These are phyloP conservation scores for Suncus etruscus DNA, from an alignment of 2,113 vertebrate genomes.

Conservation along the genomic window DNA sequence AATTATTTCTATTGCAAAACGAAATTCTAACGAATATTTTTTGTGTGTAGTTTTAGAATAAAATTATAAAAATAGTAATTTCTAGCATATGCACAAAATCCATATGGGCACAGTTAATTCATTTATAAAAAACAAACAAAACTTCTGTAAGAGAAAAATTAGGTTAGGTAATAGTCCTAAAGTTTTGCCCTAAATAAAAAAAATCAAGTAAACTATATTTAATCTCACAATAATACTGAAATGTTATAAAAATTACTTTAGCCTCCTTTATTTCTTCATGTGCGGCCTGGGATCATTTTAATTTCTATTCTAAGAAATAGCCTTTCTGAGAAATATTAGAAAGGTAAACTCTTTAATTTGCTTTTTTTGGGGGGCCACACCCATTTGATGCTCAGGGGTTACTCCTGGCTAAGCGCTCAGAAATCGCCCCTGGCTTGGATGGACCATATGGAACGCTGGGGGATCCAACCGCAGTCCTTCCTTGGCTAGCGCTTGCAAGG, in stretches of 20 bases:
- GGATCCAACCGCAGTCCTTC: no score
- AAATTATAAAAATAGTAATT: neutral
- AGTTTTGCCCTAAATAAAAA: constrained; percentile 25
- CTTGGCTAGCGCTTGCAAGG: no score
- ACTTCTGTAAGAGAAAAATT: neutral
- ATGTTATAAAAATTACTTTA: constrained; percentile 34
- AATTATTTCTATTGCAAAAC: neutral
- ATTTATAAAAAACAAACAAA: neutral
- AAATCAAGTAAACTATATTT: neutral
- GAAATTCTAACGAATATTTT: neutral
- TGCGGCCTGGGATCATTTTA: neutral
- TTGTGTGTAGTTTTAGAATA: neutral
- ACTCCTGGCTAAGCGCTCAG: no score
- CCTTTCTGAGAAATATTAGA: neutral
- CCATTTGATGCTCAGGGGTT: no score
- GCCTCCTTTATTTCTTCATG: neutral
- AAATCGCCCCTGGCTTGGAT: no score
- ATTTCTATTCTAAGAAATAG: constrained; percentile 10
- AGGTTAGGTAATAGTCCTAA: neutral
- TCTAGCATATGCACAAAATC: neutral
- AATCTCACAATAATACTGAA: constrained; percentile 15
- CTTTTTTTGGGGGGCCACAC: no score
- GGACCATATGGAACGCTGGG: no score
- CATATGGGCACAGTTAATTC: no score
- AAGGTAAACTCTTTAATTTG: neutral